Percentiles rank a stretch among this genome's conserved stretches.
These are phyloP conservation scores for Stramonita haemastoma DNA, from an alignment of 2,888 invertebrate species.

Conservation along the genomic window DNA sequence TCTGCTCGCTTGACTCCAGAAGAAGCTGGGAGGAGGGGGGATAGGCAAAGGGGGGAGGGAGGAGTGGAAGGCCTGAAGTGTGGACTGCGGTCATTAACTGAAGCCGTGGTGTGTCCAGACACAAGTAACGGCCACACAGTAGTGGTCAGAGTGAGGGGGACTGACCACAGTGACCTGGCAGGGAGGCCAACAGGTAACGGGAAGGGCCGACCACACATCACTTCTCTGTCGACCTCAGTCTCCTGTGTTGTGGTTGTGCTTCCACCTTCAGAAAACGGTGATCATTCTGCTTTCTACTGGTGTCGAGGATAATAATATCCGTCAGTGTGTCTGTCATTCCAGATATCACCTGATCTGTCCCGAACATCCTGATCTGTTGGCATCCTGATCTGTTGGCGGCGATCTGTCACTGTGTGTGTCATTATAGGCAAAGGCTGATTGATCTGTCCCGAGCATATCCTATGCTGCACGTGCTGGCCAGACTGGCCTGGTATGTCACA, in stretches of 20 bases:
- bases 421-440: no score
- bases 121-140: neutral
- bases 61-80: no score
- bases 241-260: neutral
- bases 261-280: neutral
- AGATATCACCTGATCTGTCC: no score
- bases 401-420: no score
- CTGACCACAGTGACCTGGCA: neutral
- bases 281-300: no score
- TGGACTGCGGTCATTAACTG: slow-evolving; percentile 18
- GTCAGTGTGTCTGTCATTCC: no score
- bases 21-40: neutral
- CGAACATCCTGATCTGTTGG: no score
- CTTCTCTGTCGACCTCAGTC: neutral
- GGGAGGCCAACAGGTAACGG: neutral
- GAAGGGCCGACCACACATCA: neutral
- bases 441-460: no score
- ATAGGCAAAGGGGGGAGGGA: neutral
- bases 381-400: no score
- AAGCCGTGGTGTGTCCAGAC: neutral
- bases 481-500: no score
- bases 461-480: no score
- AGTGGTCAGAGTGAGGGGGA: neutral
- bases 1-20: neutral
- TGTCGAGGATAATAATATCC: no score